Evolutionary conservation across 2,797 vertebrate species (phyloP).

Genomic region (Glossophaga mutica): DNA sequence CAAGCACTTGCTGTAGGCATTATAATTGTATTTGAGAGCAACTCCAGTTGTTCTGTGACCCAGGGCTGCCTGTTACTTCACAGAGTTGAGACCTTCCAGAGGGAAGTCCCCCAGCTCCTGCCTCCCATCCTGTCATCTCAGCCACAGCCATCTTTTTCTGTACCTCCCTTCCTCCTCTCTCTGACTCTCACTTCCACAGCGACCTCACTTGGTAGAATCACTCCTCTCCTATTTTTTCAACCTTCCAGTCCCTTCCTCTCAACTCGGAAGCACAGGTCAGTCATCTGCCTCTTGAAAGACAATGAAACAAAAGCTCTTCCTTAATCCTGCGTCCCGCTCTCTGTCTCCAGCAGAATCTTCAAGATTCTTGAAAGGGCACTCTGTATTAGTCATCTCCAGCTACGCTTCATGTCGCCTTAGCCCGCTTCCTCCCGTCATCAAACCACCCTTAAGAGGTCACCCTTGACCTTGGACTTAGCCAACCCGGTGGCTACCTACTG

Average conservation of each 20-base stretch:
- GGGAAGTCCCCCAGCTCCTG: fast-evolving
- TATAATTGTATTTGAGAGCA: neutral
- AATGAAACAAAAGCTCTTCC: neutral
- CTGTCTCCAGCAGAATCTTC: neutral
- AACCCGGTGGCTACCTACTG: neutral
- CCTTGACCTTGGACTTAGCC: neutral
- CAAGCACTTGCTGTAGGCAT: neutral
- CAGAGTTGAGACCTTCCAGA: fast-evolving
- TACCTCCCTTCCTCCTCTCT: fast-evolving
- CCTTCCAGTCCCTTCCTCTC: neutral
- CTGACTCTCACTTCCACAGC: neutral
- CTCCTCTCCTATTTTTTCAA: neutral
- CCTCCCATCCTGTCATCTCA: fast-evolving
- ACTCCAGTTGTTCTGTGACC: fast-evolving
- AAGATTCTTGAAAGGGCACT: neutral
- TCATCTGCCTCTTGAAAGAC: neutral
- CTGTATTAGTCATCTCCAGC: fast-evolving
- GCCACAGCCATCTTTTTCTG: fast-evolving
- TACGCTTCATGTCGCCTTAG: fast-evolving
- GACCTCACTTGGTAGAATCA: neutral
- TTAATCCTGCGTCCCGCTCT: neutral
- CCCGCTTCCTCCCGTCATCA: neutral
- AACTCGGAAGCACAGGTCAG: neutral
- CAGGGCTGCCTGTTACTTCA: neutral
- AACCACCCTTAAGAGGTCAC: neutral